Evolutionary conservation across 2,888 invertebrate genomes (phyloP), one percentile per base, ranked within the genome.

Genomic region (Crossocerus cetratus): DNA sequence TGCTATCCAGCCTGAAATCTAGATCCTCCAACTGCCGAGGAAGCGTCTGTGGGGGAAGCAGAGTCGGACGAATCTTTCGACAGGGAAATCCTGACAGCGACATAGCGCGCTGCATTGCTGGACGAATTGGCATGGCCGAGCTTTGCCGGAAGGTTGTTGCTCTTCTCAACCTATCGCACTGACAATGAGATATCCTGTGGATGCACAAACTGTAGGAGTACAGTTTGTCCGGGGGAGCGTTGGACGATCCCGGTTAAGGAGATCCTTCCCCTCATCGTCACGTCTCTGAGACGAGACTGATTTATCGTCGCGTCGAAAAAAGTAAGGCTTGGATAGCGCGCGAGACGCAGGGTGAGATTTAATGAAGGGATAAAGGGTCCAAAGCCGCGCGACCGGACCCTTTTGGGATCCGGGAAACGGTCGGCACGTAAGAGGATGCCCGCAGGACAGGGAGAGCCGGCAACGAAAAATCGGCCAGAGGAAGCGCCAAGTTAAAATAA

Each of bases 401-500:
- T 69, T 76, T 72, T 64, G 54, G 54, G 68, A 64, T 42, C 42
- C 53, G 23, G 59, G 70, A 63, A 65, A 67, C 64, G 62, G 43
- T 13, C 55, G 44, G 55, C 20, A 22, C 44, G 42, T 22, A 32
- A 32, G 32, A 49, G 16, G 16, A n/a, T n/a, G n/a, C 49, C 16
- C 49, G 5, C 65, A 14, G 43, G 60, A 21, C 21, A 44, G n/a
- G n/a, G 62, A 54, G 22, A 56, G 57, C 23, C 44, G 49, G 55
- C 45, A 32, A 4, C 65, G 74, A 79, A 76, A 80, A 81, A 66
- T 76, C 69, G 55, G 60, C 69, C 69, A 69, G 65, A 70, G 69
- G 72, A 81, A 80, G 69, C 69, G 60, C 55, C 66, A 20, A 72
- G 76, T 74, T 76, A 78, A 81, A 80, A 78, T 81, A 81, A 81